Percentiles rank a stretch among this genome's conserved stretches.
Evolutionary conservation across 2,888 invertebrate species (phyloP).

Genomic region (Sipunculus nudus): DNA sequence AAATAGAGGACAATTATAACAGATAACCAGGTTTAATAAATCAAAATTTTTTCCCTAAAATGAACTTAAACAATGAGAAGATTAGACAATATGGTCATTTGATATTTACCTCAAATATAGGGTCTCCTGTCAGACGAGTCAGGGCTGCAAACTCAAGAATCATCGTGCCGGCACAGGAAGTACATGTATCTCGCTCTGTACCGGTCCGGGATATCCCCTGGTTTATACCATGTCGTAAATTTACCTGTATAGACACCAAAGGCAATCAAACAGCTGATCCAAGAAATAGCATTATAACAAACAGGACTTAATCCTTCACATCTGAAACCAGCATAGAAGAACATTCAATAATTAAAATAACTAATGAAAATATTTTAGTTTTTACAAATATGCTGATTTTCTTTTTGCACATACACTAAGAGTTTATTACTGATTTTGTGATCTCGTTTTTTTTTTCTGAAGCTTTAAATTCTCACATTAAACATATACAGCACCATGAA

Average conservation of each 20-base stretch:
- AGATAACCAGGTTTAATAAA: too few species aligned
- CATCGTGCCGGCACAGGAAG: conserved; percentile 98
- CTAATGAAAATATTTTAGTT: too few species aligned
- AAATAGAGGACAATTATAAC: too few species aligned
- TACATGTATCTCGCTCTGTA: conserved; percentile 81
- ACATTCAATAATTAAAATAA: too few species aligned
- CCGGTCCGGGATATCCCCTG: conserved; percentile 41
- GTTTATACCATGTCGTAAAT: conserved; percentile 76
- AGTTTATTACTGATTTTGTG: too few species aligned
- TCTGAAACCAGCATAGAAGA: too few species aligned
- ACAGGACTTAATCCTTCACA: not conserved
- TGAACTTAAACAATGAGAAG: not conserved
- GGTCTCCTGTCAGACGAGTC: conserved; percentile 87
- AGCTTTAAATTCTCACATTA: too few species aligned
- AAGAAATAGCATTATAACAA: not conserved
- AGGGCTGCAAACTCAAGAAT: conserved; percentile 97
- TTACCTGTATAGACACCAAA: conserved; percentile 53
- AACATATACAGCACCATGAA: too few species aligned
- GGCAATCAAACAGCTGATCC: too few species aligned
- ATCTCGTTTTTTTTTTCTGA: too few species aligned
- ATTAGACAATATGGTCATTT: conserved; percentile 14
- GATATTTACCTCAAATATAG: conserved; percentile 80
- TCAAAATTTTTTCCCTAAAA: conserved; percentile 2
- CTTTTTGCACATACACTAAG: too few species aligned
- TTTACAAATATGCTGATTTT: too few species aligned